Conservation (phyloP, 1,140 invertebrate species). For the Nasonia longicornis region DNA sequence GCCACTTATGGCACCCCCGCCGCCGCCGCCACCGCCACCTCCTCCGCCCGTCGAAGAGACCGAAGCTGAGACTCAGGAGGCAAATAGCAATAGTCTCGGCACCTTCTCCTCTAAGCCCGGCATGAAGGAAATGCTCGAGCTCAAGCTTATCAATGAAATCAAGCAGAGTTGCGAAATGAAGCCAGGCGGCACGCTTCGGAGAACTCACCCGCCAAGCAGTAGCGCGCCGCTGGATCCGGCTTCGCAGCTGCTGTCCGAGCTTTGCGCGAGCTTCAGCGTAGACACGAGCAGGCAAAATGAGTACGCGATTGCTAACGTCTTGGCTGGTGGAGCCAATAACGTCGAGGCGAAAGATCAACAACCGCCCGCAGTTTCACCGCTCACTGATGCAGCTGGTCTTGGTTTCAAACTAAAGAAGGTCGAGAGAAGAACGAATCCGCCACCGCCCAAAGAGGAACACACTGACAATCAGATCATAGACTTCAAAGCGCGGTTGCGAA, state of each 20-base stretch:
- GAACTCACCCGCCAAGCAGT: conserved; percentile 44
- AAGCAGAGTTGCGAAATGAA: conserved; percentile 81
- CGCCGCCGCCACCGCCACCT: conserved; percentile 59
- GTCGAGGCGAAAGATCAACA: conserved; percentile 23
- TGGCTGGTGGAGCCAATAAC: neutral
- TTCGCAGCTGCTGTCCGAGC: conserved; percentile 82
- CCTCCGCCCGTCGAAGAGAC: conserved; percentile 45
- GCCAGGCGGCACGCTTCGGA: conserved; percentile 51
- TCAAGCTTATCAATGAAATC: conserved; percentile 84
- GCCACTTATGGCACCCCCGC: conserved; percentile 57
- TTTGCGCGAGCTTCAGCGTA: conserved; percentile 67
- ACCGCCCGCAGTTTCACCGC: neutral
- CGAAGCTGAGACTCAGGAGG: conserved; percentile 19
- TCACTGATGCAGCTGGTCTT: conserved; percentile 52
- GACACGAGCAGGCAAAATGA: conserved; percentile 59
- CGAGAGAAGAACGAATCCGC: conserved; percentile 69
- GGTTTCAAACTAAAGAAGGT: conserved; percentile 76
- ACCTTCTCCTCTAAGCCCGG: conserved; percentile 65
- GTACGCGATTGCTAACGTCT: conserved; percentile 59
- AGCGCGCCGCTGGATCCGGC: conserved; percentile 71
- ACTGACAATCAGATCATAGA: conserved; percentile 78
- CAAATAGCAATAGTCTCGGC: neutral
- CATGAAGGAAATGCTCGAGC: conserved; percentile 84
- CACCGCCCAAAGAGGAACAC: conserved; percentile 69
- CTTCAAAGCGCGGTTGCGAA: conserved; percentile 86